A percentile compares a stretch with the other conserved stretches of the same genome.
Conservation (phyloP, 30 jellyfish, hydroid and myxozoan species). For the Turritopsis dohrnii region DNA sequence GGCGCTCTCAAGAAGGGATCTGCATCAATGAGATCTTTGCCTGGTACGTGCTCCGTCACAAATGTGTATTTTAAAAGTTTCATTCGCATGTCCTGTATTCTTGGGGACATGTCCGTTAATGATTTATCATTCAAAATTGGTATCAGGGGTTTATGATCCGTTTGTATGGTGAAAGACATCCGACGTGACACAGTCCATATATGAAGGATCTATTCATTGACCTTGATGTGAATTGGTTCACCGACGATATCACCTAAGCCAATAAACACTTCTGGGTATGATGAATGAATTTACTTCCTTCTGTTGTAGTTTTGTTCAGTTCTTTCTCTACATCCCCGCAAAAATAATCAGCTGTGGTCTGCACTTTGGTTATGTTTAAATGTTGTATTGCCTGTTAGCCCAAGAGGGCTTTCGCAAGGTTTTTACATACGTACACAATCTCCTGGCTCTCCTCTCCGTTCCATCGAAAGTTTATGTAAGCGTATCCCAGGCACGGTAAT, state of each 20-base stretch:
- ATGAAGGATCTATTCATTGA: no score
- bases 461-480: neutral
- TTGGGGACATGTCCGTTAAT: slow-evolving; percentile 17
- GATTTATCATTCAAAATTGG: slow-evolving; percentile 6
- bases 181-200: slow-evolving; percentile 24
- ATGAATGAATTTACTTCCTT: neutral
- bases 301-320: neutral
- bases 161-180: slow-evolving; percentile 19
- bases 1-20: neutral
- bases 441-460: neutral
- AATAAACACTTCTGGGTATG: slow-evolving; percentile 28
- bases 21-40: neutral
- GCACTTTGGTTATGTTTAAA: neutral
- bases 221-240: slow-evolving; percentile 36
- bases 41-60: neutral
- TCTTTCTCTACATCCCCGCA: neutral
- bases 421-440: neutral
- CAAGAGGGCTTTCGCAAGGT: neutral
- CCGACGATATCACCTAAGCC: slow-evolving; percentile 40
- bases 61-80: neutral
- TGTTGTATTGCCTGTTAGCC: neutral
- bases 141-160: slow-evolving; percentile 41
- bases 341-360: neutral
- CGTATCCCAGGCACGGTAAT: neutral
- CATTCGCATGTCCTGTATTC: slow-evolving; percentile 11